Base-by-base conservation (phyloP, 2,797 vertebrate genomes). In the Poecile montanus region DNA sequence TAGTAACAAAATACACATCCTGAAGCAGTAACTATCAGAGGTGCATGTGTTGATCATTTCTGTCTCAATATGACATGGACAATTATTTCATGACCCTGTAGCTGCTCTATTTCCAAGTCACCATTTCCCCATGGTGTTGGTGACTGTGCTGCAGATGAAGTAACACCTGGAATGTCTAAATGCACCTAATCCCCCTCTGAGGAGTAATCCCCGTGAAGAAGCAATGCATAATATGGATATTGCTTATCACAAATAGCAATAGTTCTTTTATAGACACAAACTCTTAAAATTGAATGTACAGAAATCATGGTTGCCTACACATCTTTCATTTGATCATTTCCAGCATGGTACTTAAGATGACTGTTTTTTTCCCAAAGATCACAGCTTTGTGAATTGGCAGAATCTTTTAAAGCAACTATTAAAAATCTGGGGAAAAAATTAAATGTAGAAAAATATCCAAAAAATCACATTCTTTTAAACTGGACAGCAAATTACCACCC, bases 371-470 rank as follows among this genome's bases (percentile, higher is more conserved):
- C 27, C 10, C 45, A 36, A 25, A 67, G 34, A 44, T 60, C 51
- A 44, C n/a, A 67, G 44, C 40, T 90, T 67, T 79, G 9, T 79
- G 74, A 88, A 53, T 45, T 56, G 40, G 53, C 32, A 40, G 61
- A 71, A 32, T 60, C 29, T 68, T 73, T 70, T 68, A 63, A 76
- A 89, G 17, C 5, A 7, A 50, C 9, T n/a, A 42, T 79, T 76
- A 20, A 75, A 68, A 73, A 51, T 44, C 14, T 36, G 16, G 3
- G n/a, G 9, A 0, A 1, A 25, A 38, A 32, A 3, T 0, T 48
- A 2, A 53, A 38, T 76, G 61, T 11, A 23, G 42, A 67, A 47
- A 92, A 85, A 53, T 40, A 80, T 23, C 73, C 7, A 16, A 44
- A 78, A 11, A 48, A 44, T 3, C 11, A 32, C 38, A 45, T 84